These are phyloP conservation scores for Argopecten irradians DNA, from an alignment of 1,140 invertebrate genomes.

Conservation along the genomic window DNA sequence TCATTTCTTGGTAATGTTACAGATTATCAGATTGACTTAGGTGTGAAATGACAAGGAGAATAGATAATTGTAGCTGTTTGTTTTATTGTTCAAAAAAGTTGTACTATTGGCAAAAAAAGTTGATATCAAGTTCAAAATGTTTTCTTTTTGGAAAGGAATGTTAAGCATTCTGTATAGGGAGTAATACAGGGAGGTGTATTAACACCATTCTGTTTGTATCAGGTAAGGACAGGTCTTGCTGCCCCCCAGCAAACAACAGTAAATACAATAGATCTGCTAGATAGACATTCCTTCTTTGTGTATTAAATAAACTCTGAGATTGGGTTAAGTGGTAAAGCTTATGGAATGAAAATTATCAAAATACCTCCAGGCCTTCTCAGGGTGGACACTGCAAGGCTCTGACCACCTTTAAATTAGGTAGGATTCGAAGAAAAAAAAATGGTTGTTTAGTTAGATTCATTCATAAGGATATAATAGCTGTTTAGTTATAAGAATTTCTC, in stretches of 20 bases:
- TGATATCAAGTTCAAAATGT: too few relatives aligned
- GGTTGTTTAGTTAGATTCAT: too few relatives aligned
- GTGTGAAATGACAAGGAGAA: too few relatives aligned
- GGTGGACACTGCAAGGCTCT: neutral
- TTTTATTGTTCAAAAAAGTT: too few relatives aligned
- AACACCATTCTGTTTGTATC: neutral
- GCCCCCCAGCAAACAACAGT: neutral
- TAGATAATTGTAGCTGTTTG: too few relatives aligned
- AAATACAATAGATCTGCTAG: neutral
- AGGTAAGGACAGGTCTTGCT: neutral
- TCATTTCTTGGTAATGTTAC: too few relatives aligned
- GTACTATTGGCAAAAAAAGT: too few relatives aligned
- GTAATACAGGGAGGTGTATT: neutral
- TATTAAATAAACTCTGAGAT: neutral
- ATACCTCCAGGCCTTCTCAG: neutral
- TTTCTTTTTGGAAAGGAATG: neutral
- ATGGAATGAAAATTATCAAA: neutral
- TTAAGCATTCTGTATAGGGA: neutral
- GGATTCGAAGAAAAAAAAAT: too few relatives aligned
- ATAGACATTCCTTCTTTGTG: constrained; percentile 9
- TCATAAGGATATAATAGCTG: too few relatives aligned
- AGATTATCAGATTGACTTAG: too few relatives aligned
- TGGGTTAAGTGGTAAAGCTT: neutral
- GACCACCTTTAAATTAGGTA: neutral
- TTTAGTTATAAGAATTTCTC: too few relatives aligned